These are phyloP conservation scores for Rotaria sp. DNA, from an alignment of 2,888 invertebrate genomes.

Conservation along the genomic window DNA sequence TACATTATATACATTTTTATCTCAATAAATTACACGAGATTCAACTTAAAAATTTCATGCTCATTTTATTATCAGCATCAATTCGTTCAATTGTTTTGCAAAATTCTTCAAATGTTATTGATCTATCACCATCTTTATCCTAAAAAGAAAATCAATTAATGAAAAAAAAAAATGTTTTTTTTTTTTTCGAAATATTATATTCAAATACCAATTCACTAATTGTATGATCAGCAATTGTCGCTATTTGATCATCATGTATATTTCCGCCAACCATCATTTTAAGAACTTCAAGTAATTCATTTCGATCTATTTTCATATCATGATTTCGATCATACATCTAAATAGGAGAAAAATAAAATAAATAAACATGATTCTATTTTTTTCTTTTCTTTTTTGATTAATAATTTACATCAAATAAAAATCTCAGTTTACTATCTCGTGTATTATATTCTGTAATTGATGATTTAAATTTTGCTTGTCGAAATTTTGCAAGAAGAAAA, in stretches of 20 bases:
- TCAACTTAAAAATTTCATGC: conserved; percentile 40
- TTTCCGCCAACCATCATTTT: conserved; percentile 33
- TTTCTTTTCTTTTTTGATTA: not conserved
- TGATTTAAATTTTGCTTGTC: conserved; percentile 1
- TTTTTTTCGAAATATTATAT: not conserved
- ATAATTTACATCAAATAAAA: conserved; percentile 33
- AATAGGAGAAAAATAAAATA: not conserved
- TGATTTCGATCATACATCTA: conserved; percentile 39
- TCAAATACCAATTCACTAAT: conserved; percentile 26
- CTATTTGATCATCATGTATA: conserved; percentile 31
- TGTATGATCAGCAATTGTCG: conserved; percentile 36
- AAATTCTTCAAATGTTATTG: conserved; percentile 39
- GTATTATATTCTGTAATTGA: not conserved
- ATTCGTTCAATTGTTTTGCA: conserved; percentile 38
- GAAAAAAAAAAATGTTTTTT: not conserved
- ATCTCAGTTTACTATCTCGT: conserved; percentile 32
- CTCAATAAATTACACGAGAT: not conserved
- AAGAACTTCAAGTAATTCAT: conserved; percentile 33
- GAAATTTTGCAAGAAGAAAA: conserved; percentile 31
- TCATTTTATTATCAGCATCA: conserved; percentile 41
- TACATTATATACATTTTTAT: not conserved
- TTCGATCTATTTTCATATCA: conserved; percentile 33
- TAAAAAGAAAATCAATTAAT: not conserved
- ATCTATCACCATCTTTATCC: conserved; percentile 7
- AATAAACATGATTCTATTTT: not conserved